phyloP scores from a whole-genome alignment of 2,113 vertebrate genomes.

The Labrus mixtus region DNA sequence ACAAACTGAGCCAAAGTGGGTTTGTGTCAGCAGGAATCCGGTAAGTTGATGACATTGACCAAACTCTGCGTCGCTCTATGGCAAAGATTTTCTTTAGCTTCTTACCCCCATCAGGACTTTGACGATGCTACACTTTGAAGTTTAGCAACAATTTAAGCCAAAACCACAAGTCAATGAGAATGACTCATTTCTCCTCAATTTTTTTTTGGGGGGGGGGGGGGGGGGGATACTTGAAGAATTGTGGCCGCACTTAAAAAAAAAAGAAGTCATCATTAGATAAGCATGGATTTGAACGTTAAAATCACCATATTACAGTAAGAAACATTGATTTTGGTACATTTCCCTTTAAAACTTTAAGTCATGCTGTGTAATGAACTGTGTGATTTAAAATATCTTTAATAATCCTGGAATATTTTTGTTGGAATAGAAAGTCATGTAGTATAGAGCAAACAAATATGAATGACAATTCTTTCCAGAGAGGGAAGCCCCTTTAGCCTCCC shows the following conservation, averaged over 20 bases:
- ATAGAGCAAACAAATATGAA: conserved; percentile 36
- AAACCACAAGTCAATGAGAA: conserved; percentile 59
- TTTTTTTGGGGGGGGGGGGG: too few species aligned
- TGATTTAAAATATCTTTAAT: neutral
- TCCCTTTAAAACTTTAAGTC: neutral
- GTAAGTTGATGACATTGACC: neutral
- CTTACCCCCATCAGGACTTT: conserved; percentile 40
- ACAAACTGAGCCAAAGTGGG: conserved; percentile 49
- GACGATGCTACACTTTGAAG: conserved; percentile 35
- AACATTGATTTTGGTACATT: neutral
- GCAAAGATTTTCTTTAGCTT: conserved; percentile 7
- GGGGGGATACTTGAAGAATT: conserved; percentile 27
- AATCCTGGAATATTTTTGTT: neutral
- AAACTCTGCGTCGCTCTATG: neutral
- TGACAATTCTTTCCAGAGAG: conserved; percentile 27
- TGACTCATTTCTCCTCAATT: conserved; percentile 43
- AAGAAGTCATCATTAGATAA: conserved; percentile 20
- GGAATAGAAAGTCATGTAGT: neutral
- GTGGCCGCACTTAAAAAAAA: conserved; percentile 19
- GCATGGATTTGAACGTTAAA: neutral
- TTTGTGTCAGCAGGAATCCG: conserved; percentile 18
- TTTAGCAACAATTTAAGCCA: conserved; percentile 21
- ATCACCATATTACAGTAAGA: too few species aligned
- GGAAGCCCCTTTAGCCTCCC: conserved; percentile 55
- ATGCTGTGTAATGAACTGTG: too few species aligned